Evolutionary conservation across 2,797 vertebrate species (phyloP), one percentile per base, ranked within the genome.

Genomic region (Anas georgica): DNA sequence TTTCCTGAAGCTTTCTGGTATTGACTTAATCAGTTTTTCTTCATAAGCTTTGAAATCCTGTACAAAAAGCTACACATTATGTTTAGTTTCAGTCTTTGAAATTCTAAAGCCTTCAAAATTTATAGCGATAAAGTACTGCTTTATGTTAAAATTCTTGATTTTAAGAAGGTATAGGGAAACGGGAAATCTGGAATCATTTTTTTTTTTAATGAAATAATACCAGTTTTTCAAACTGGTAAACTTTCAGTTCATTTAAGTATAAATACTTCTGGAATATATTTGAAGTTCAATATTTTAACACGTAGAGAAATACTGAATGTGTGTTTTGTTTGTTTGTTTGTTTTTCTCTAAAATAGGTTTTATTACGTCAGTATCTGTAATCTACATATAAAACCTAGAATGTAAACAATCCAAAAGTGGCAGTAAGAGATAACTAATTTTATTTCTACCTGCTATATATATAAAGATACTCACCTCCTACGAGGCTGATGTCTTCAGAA

Each of bases 401-500:
- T 6, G 13, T 37, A 66, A 85, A 83, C 4, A 58, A 75, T 14
- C 35, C 43, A 78, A 80, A 86, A 28, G 15, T 20, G 17, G 5
- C 43, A 92, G 50, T 21, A 69, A 88, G 29, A 83, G 4, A 8
- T 48, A 12, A 62, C 12, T 79, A 37, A 29, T 59, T 86, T 75
- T 75, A 70, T 81, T 90, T 86, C 17, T 12, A 72, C 7, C 72
- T 93, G 31, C 7, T 64, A 75, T 82, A 88, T 41, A 56, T 14
- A 45, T 59, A 84, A 83, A 39, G 7, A 64, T 37, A 94, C 97
- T 97, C 64, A 98, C 98, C 94, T 72, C 91, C 73, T 74, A 98
- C 97, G 60, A 98, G 98, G 50, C 94, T 95, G 64, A 97, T 67
- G 0, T 89, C 94, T 95, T 98, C 98, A 91, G 97, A 98, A 79